These are phyloP conservation scores for Cnemophilus loriae DNA, from an alignment of 2,113 vertebrate species.

Conservation along the genomic window DNA sequence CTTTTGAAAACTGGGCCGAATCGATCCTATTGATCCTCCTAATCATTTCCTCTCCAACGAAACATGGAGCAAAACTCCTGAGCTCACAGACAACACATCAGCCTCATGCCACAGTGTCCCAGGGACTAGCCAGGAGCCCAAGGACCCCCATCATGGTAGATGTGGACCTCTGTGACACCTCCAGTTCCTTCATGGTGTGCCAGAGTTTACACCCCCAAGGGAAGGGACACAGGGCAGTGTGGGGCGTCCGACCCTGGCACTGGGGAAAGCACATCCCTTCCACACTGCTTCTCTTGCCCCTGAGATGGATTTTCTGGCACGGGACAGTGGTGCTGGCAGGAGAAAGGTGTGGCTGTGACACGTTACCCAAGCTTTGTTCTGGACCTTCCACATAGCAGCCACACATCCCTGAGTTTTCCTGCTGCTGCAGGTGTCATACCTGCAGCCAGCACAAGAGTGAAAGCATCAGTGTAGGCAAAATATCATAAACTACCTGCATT, in stretches of 20 bases:
- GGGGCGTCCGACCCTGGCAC: fast-evolving
- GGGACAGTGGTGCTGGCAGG: neutral
- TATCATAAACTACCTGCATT: neutral
- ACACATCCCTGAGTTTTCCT: neutral
- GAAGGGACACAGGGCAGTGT: neutral
- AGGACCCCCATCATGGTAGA: neutral
- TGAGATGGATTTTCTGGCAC: fast-evolving
- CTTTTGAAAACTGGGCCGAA: neutral
- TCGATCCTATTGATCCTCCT: neutral
- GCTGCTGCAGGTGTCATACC: neutral
- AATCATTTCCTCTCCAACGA: neutral
- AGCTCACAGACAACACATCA: neutral
- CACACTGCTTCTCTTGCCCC: neutral
- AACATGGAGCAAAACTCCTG: neutral
- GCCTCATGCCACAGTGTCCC: neutral
- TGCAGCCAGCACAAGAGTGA: neutral
- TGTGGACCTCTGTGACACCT: neutral
- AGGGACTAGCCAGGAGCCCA: neutral
- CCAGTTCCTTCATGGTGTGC: neutral
- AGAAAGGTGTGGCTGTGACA: neutral
- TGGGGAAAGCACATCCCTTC: neutral
- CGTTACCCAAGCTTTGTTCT: neutral
- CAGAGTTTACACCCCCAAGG: neutral
- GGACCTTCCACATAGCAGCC: neutral
- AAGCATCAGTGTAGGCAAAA: neutral